A percentile compares a stretch with the other conserved stretches of the same genome.
These are phyloP conservation scores for Hemicordylus capensis DNA, from an alignment of 2,113 vertebrate genomes.

Conservation along the genomic window DNA sequence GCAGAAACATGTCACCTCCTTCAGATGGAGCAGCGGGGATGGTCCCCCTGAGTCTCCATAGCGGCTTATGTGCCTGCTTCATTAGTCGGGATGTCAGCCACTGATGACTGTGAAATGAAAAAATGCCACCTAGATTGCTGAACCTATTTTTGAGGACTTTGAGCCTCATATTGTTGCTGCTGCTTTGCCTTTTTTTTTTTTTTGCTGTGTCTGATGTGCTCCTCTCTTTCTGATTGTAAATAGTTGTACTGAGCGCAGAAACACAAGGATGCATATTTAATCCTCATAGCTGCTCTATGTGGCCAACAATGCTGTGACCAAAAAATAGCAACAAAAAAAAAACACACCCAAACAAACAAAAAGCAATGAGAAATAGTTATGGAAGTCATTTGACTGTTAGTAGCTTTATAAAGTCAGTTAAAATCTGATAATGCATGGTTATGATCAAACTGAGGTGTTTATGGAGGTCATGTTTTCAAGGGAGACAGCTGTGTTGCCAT, in stretches of 20 bases:
- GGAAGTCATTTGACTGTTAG: slow-evolving; percentile 11
- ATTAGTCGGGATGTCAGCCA: neutral
- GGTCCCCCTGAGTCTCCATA: too few species aligned
- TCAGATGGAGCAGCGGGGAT: too few species aligned
- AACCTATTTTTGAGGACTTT: neutral
- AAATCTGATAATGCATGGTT: slow-evolving; percentile 21
- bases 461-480: slow-evolving; percentile 14
- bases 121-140: neutral
- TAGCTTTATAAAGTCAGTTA: slow-evolving; percentile 26
- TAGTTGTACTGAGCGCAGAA: neutral
- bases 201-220: neutral
- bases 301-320: neutral
- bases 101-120: neutral
- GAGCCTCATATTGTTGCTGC: neutral
- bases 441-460: neutral
- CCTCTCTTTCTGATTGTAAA: neutral
- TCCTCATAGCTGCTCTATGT: neutral
- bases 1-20: neutral
- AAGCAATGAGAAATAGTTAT: slow-evolving; percentile 13
- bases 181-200: neutral
- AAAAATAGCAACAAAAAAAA: neutral
- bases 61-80: too few species aligned
- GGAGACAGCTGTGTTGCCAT: neutral
- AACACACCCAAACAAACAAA: neutral
- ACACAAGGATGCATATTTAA: neutral